A percentile compares a stretch with the other conserved stretches of the same genome.
These are phyloP conservation scores for Dorcus parallelipipedus DNA, from an alignment of 2,888 invertebrate species.

Conservation along the genomic window DNA sequence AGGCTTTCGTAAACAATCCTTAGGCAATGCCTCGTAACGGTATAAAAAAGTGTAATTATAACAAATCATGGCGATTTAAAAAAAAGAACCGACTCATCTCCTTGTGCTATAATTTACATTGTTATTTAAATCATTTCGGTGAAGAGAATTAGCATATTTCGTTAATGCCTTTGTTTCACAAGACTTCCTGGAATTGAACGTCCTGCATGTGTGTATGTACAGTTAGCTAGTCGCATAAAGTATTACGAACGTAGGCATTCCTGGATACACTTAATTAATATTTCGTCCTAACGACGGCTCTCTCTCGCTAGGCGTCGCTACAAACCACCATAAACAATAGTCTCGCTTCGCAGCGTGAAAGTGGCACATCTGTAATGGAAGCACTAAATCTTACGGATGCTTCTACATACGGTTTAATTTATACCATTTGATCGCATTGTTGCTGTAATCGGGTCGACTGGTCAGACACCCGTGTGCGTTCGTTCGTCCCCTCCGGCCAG, in stretches of 20 bases:
- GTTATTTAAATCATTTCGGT: not conserved
- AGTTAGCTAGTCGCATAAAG: not conserved
- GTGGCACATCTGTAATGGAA: constrained; percentile 36
- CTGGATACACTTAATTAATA: constrained; percentile 19
- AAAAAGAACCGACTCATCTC: not conserved
- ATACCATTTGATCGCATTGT: constrained; percentile 24
- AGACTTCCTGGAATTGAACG: not conserved
- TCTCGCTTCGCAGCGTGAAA: constrained; percentile 37
- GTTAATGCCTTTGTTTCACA: not conserved
- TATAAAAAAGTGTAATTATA: no score
- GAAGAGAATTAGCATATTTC: not conserved
- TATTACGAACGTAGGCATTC: constrained; percentile 8
- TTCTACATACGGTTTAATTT: constrained; percentile 23
- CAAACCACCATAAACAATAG: constrained; percentile 31
- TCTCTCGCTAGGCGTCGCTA: constrained; percentile 16
- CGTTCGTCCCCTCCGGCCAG: not conserved
- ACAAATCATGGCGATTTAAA: no score
- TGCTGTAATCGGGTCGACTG: constrained; percentile 24
- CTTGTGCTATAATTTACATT: not conserved
- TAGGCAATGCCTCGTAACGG: constrained; percentile 12
- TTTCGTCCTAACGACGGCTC: constrained; percentile 17
- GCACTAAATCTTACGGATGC: constrained; percentile 31
- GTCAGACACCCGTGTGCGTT: constrained; percentile 2
- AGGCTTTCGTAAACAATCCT: constrained; percentile 7
- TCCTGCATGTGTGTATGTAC: not conserved